Conservation (phyloP, 2,113 vertebrate genomes). For the Lepisosteus osseus region DNA sequence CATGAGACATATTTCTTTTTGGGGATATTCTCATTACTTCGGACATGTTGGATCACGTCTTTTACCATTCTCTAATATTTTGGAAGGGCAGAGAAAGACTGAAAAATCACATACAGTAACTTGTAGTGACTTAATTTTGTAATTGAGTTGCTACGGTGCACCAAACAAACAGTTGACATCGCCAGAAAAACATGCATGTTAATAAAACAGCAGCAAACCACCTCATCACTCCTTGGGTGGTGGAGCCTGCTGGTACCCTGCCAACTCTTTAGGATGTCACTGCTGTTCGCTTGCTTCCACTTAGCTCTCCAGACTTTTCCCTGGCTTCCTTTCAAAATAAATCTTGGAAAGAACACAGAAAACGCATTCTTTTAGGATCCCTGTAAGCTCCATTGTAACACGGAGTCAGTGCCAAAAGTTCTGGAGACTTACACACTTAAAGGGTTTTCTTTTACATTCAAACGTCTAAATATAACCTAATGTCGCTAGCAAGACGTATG, state of each 20-base stretch:
- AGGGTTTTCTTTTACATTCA: conserved; percentile 22
- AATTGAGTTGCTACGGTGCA: conserved; percentile 10
- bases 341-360: conserved; percentile 58
- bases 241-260: conserved; percentile 28
- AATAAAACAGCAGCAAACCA: background rate
- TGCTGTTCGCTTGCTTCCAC: conserved; percentile 53
- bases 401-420: conserved; percentile 24
- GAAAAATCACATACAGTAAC: background rate
- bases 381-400: conserved; percentile 16
- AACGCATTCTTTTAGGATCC: conserved; percentile 48
- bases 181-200: background rate
- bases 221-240: conserved; percentile 17
- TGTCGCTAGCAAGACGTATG: too few species aligned
- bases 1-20: too few species aligned
- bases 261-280: conserved; percentile 56
- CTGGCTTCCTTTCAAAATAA: conserved; percentile 68
- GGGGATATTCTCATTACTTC: too few species aligned
- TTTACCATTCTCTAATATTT: too few species aligned
- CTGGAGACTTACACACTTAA: conserved; percentile 22
- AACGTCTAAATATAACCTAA: conserved; percentile 9
- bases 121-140: background rate
- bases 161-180: conserved; percentile 14
- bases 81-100: background rate
- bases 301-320: conserved; percentile 57
- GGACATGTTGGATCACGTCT: too few species aligned